Evolutionary conservation across 1,140 invertebrate species (phyloP).

Genomic region (Cecropterus lyciades): DNA sequence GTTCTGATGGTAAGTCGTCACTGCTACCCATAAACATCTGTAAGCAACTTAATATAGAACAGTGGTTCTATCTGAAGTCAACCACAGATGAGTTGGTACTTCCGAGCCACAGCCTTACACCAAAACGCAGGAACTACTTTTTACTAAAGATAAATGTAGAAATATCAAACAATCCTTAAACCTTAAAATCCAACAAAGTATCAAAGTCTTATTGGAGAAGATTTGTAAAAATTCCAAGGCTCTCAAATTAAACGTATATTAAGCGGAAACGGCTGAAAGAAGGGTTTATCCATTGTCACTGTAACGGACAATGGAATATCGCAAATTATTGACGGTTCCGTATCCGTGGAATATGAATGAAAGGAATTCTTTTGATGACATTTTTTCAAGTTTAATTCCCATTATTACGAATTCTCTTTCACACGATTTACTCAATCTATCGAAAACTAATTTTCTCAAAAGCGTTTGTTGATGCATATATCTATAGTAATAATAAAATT

Average conservation of each 20-base stretch:
- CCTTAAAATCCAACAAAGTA: no score
- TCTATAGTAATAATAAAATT: no score
- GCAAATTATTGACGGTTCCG: slow-evolving; percentile 31
- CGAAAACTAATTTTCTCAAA: neutral
- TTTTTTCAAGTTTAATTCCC: slow-evolving; percentile 25
- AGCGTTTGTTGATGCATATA: no score
- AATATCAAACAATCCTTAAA: no score
- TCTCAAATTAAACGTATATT: slow-evolving; percentile 31
- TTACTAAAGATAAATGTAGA: no score
- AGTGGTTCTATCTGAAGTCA: no score
- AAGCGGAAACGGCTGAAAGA: slow-evolving; percentile 30
- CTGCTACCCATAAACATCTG: no score
- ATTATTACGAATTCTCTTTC: slow-evolving; percentile 12
- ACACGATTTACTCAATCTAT: neutral
- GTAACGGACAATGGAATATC: slow-evolving; percentile 28
- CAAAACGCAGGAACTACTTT: no score
- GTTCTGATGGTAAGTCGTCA: no score
- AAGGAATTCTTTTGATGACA: slow-evolving; percentile 14
- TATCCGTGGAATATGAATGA: slow-evolving; percentile 24
- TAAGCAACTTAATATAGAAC: no score
- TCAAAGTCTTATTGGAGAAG: neutral
- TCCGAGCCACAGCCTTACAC: no score
- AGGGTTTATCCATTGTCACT: slow-evolving; percentile 30
- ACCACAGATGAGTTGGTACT: no score
- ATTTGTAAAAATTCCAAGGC: slow-evolving; percentile 5